Evolutionary conservation across 1,140 invertebrate genomes (phyloP).

Genomic region (Halyomorpha halys): DNA sequence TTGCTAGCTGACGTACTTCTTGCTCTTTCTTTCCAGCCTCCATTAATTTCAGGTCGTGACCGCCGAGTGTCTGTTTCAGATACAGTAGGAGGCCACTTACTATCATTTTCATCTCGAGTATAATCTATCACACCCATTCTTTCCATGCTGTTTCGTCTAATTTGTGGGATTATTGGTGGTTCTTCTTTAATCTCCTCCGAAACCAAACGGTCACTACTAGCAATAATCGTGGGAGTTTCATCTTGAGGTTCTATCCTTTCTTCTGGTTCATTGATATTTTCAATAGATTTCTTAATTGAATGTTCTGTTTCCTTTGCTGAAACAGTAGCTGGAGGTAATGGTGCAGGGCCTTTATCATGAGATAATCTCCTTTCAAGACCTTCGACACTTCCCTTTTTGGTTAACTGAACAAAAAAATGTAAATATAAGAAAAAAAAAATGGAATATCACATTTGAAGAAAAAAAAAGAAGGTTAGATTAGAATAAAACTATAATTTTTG

Average conservation of each 20-base stretch:
- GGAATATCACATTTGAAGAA: too few species aligned
- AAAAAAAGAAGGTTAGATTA: too few species aligned
- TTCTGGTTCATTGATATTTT: not conserved
- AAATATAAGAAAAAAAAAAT: not conserved
- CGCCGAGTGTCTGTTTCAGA: not conserved
- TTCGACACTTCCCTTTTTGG: conserved; percentile 21
- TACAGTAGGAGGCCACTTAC: not conserved
- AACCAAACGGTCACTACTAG: not conserved
- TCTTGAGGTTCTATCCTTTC: not conserved
- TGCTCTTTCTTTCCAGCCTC: conserved; percentile 21
- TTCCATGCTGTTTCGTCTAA: conserved; percentile 14
- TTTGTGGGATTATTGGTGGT: conserved; percentile 22
- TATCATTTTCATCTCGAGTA: not conserved
- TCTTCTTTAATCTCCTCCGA: not conserved
- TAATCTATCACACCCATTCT: conserved; percentile 16
- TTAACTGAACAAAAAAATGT: not conserved
- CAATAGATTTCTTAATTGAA: not conserved
- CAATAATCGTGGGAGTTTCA: not conserved
- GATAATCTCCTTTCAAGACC: conserved; percentile 31
- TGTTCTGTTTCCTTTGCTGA: not conserved
- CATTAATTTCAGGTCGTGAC: conserved; percentile 21
- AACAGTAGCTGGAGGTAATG: conserved; percentile 44
- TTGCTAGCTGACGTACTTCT: conserved; percentile 33
- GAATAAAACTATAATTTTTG: too few species aligned
- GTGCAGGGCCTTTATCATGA: conserved; percentile 57